phyloP scores from a whole-genome alignment of 2,888 invertebrate genomes.

The Allophyes oxyacanthae region DNA sequence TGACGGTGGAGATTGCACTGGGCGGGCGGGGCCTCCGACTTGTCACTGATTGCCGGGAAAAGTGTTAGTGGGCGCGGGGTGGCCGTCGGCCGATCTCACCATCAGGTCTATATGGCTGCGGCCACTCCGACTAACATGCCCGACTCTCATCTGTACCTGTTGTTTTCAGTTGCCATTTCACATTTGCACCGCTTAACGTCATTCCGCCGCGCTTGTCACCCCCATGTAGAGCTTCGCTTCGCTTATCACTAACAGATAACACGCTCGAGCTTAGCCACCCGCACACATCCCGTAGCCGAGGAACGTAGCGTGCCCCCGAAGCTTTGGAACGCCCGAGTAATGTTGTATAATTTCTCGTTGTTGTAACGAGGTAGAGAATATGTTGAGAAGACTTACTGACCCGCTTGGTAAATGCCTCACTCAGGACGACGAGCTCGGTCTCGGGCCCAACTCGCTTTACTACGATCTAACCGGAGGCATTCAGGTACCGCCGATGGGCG shows the following conservation, averaged over 20 bases:
- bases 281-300: slow-evolving; percentile 68
- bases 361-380: slow-evolving; percentile 82
- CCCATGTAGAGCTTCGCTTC: slow-evolving; percentile 76
- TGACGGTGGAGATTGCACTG: slow-evolving; percentile 82
- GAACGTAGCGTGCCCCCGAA: slow-evolving; percentile 69
- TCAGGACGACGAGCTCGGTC: slow-evolving; percentile 88
- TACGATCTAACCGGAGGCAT: slow-evolving; percentile 89
- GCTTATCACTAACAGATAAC: slow-evolving; percentile 71
- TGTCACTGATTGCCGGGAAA: slow-evolving; percentile 63
- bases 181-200: slow-evolving; percentile 79
- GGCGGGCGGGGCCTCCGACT: slow-evolving; percentile 66
- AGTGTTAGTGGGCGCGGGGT: slow-evolving; percentile 66
- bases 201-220: slow-evolving; percentile 75
- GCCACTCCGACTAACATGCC: slow-evolving; percentile 82
- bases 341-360: slow-evolving; percentile 80
- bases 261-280: slow-evolving; percentile 65
- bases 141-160: slow-evolving; percentile 70
- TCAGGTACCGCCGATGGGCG: slow-evolving; percentile 81
- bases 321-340: slow-evolving; percentile 77
- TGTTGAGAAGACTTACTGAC: slow-evolving; percentile 85
- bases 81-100: slow-evolving; percentile 77
- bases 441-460: slow-evolving; percentile 88
- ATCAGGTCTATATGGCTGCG: slow-evolving; percentile 83
- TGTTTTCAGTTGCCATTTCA: slow-evolving; percentile 78
- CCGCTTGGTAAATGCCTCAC: slow-evolving; percentile 87